A percentile compares a stretch with the other conserved stretches of the same genome.
Conservation (phyloP, 2,797 vertebrate genomes). For the Ptychobarbus kaznakovi region DNA sequence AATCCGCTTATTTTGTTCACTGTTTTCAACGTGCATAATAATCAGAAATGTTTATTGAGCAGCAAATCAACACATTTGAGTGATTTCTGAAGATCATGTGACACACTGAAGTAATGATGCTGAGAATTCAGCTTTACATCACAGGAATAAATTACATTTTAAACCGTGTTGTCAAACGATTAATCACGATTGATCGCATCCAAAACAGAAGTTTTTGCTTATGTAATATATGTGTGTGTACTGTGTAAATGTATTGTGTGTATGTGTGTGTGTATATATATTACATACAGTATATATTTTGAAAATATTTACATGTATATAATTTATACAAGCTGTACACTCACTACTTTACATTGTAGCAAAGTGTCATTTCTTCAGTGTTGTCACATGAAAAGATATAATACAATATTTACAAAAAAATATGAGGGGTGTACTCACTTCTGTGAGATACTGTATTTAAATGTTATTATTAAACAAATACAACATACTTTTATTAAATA, state of each 20-base stretch:
- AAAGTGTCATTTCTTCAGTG: too few relatives aligned
- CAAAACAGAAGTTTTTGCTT: neutral
- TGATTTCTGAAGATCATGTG: slow-evolving; percentile 17
- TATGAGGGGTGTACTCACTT: too few relatives aligned
- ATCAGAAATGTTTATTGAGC: neutral
- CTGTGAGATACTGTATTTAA: neutral
- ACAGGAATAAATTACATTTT: neutral
- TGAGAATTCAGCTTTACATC: neutral
- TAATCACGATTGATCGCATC: neutral
- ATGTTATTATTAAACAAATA: neutral
- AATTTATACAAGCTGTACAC: too few relatives aligned
- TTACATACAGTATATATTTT: neutral
- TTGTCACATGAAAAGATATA: too few relatives aligned
- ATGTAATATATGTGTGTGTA: neutral
- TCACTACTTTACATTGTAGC: too few relatives aligned
- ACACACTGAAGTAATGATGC: neutral
- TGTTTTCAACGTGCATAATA: neutral
- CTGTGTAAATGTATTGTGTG: neutral
- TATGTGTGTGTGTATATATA: neutral
- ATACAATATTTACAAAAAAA: too few relatives aligned
- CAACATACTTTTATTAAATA: neutral
- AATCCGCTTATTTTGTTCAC: neutral
- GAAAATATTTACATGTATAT: neutral
- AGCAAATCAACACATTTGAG: neutral
- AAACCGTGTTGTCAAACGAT: neutral